Evolutionary conservation across 2,797 vertebrate genomes (phyloP).

Genomic region (Sardinella longiceps): DNA sequence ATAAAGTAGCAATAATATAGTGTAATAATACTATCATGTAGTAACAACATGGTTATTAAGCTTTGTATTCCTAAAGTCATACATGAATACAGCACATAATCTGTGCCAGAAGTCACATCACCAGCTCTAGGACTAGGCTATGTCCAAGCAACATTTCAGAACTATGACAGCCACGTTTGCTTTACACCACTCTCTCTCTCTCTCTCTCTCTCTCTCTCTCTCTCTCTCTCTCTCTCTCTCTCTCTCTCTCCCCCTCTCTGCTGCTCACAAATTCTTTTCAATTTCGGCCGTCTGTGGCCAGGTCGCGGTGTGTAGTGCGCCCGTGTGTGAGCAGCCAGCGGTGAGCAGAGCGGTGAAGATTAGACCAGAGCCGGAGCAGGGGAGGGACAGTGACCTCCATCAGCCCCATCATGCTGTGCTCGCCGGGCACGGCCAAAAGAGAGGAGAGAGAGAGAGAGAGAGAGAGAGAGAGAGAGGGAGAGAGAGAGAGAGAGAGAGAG

Average conservation of each 20-base stretch:
- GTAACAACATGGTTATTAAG: too few species aligned
- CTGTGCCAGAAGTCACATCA: too few species aligned
- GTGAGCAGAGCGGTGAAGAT: neutral
- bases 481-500: neutral
- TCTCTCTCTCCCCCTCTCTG: neutral
- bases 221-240: neutral
- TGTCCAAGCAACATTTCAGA: too few species aligned
- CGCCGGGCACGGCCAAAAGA: neutral
- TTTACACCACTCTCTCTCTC: too few species aligned
- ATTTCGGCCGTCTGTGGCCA: neutral
- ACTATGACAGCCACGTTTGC: too few species aligned
- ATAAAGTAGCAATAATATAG: too few species aligned
- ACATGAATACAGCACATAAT: too few species aligned
- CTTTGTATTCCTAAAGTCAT: too few species aligned
- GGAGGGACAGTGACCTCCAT: constrained; percentile 1
- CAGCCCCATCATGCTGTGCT: neutral
- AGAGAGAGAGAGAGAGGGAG: neutral
- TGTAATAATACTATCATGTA: too few species aligned
- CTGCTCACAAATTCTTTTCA: neutral
- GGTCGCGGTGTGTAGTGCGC: neutral
- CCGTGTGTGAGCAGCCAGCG: neutral
- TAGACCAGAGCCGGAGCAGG: neutral
- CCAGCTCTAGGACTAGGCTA: too few species aligned
- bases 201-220: neutral
- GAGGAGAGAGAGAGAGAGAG: neutral